Evolutionary conservation across 2,113 vertebrate genomes (phyloP).

Genomic region (Cynopterus brachyotis): DNA sequence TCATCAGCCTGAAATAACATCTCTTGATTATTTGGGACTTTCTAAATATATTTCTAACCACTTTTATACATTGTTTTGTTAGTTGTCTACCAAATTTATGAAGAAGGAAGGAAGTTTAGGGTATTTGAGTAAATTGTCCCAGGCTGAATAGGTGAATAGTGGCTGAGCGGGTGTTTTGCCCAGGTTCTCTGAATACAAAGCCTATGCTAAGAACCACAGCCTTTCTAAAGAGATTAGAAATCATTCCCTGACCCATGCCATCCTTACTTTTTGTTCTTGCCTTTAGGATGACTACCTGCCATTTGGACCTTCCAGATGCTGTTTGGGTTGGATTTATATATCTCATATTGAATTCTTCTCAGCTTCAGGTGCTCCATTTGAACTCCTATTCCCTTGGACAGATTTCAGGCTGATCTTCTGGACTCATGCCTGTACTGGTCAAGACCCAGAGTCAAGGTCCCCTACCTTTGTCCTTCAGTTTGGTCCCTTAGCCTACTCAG

Average conservation of each 20-base stretch:
- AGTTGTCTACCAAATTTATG: background rate
- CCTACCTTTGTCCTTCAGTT: background rate
- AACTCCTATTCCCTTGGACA: background rate
- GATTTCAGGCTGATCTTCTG: background rate
- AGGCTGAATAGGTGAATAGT: background rate
- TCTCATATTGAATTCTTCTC: background rate
- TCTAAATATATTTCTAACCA: background rate
- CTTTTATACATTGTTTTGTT: background rate
- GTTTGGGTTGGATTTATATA: background rate
- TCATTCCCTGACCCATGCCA: background rate
- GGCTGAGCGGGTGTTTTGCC: background rate
- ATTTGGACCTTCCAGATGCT: background rate
- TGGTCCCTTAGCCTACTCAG: background rate
- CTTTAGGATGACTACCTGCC: background rate
- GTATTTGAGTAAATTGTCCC: background rate
- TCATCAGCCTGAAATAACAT: background rate
- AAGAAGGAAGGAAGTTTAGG: background rate
- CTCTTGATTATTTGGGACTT: background rate
- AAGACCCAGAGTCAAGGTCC: background rate
- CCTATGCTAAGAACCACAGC: background rate
- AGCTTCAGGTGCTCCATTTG: background rate
- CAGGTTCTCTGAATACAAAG: background rate
- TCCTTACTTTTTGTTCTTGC: background rate
- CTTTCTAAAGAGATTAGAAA: background rate
- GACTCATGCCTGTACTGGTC: background rate